Conservation (phyloP, 2,888 invertebrate species). For the Cryptus armator region DNA sequence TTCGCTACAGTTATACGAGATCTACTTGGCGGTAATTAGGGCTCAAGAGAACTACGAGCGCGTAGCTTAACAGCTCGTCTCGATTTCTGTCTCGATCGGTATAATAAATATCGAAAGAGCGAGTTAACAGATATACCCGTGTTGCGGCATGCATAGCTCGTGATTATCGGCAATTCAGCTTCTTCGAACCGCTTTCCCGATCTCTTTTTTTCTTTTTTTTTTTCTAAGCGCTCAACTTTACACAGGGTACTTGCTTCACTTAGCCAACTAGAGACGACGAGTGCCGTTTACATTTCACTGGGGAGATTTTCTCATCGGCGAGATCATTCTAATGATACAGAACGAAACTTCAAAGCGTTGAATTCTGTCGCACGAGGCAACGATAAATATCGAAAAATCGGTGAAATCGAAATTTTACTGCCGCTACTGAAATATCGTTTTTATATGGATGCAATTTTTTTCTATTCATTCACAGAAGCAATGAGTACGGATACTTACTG, state of each 20-base stretch:
- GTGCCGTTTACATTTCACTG: slow-evolving; percentile 18
- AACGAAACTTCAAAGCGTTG: background rate
- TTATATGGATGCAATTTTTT: too few relatives aligned
- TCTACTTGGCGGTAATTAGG: slow-evolving; percentile 31
- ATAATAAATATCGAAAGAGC: slow-evolving; percentile 39
- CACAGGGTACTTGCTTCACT: background rate
- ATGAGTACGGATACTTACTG: too few relatives aligned
- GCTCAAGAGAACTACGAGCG: slow-evolving; percentile 14
- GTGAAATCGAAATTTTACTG: too few relatives aligned
- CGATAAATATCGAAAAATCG: too few relatives aligned
- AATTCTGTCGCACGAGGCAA: background rate
- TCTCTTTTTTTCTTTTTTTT: slow-evolving; percentile 1
- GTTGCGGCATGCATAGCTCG: background rate
- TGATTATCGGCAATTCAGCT: slow-evolving; percentile 16
- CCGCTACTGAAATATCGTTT: too few relatives aligned
- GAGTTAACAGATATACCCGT: background rate
- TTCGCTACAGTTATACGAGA: slow-evolving; percentile 1
- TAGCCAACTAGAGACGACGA: slow-evolving; percentile 13
- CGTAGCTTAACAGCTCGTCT: slow-evolving; percentile 18
- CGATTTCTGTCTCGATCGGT: slow-evolving; percentile 24
- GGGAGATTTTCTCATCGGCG: slow-evolving; percentile 10
- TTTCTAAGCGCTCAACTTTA: slow-evolving; percentile 7
- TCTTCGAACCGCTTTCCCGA: slow-evolving; percentile 30
- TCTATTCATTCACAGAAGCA: too few relatives aligned
- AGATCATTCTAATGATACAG: slow-evolving; percentile 6